Evolutionary conservation across 2,888 invertebrate genomes (phyloP).

Genomic region (Drosophila tripunctata): DNA sequence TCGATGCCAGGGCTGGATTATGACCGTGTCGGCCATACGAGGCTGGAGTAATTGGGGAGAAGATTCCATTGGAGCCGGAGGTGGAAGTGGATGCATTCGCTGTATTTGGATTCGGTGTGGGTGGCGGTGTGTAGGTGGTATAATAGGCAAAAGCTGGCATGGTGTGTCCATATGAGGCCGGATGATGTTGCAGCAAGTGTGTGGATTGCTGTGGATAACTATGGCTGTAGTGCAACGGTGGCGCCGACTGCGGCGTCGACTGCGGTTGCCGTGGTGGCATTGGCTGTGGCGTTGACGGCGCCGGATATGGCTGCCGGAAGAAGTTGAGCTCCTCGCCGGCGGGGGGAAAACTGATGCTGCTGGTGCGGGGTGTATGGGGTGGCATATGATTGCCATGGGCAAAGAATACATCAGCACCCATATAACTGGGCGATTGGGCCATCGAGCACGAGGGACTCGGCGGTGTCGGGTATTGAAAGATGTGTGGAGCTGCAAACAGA

Average conservation of each 20-base stretch:
- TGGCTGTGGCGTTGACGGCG: conserved; percentile 71
- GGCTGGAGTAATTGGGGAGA: conserved; percentile 9
- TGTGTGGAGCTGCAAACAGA: conserved; percentile 80
- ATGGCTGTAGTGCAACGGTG: conserved; percentile 75
- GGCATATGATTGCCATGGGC: conserved; percentile 73
- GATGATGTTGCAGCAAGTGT: conserved; percentile 68
- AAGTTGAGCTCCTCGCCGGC: conserved; percentile 81
- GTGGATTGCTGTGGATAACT: conserved; percentile 71
- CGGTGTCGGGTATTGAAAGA: conserved; percentile 83
- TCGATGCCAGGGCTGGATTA: conserved; percentile 59
- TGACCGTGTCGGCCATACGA: conserved; percentile 49
- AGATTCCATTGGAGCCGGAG: conserved; percentile 22
- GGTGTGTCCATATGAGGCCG: conserved; percentile 56
- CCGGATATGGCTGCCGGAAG: conserved; percentile 78
- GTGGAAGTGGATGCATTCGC: conserved; percentile 64
- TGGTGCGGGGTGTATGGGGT: conserved; percentile 82
- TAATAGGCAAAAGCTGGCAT: conserved; percentile 55
- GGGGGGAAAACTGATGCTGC: conserved; percentile 79
- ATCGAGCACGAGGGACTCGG: conserved; percentile 83
- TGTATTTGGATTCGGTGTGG: conserved; percentile 81
- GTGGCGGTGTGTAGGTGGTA: conserved; percentile 80
- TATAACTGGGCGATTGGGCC: conserved; percentile 76
- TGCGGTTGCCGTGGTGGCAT: conserved; percentile 66
- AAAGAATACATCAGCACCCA: conserved; percentile 83
- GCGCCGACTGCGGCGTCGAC: conserved; percentile 80